phyloP scores from a whole-genome alignment of 2,797 vertebrate genomes.

The Brachymystax lenok region DNA sequence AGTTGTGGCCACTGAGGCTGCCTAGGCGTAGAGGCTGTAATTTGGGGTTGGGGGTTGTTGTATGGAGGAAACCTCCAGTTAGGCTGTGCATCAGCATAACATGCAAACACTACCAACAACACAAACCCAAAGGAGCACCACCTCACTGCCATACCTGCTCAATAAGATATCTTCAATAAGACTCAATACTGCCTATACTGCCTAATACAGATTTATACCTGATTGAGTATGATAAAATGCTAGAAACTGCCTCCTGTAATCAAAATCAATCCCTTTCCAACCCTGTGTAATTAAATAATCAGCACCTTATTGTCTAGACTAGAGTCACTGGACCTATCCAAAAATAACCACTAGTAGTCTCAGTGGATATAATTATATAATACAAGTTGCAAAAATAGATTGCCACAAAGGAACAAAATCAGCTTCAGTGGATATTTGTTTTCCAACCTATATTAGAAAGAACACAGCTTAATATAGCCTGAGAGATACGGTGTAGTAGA shows the following conservation, averaged over 20 bases:
- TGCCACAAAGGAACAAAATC: not conserved
- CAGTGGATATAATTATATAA: not conserved
- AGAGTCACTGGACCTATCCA: not conserved
- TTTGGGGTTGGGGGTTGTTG: not conserved
- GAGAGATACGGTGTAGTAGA: not conserved
- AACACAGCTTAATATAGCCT: not conserved
- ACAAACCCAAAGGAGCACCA: not conserved
- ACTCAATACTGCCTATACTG: not conserved
- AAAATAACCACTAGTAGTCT: not conserved
- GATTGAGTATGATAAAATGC: not conserved
- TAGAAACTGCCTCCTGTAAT: not conserved
- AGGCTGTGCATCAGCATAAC: not conserved
- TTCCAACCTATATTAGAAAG: not conserved
- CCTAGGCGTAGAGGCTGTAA: not conserved
- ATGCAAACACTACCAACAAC: not conserved
- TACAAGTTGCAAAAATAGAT: not conserved
- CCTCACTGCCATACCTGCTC: not conserved
- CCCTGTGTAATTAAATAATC: not conserved
- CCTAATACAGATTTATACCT: not conserved
- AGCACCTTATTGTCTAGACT: not conserved
- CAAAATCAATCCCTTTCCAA: not conserved
- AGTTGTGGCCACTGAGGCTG: not conserved
- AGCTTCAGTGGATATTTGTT: too few relatives aligned
- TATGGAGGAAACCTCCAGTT: not conserved
- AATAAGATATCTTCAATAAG: not conserved